Evolutionary conservation across 2,888 invertebrate genomes (phyloP), one percentile per base, ranked within the genome.

Genomic region (Xestia rhomboidea): DNA sequence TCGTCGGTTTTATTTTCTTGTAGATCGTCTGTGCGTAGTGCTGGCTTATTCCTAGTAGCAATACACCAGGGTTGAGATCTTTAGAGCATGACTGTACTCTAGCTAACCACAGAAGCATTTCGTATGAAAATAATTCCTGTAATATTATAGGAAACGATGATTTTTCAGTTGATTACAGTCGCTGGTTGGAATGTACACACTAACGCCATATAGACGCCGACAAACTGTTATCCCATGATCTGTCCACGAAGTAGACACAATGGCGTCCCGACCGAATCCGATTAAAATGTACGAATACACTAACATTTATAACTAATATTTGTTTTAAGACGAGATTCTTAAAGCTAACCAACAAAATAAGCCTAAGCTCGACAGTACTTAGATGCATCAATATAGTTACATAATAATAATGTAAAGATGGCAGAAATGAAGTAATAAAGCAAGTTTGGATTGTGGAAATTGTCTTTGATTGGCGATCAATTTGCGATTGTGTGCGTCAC

Each of bases 1-100:
- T 62, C n/a, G 24, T 0, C 11, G 41, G 41, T 82, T 77, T 63
- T 54, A 7, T 15, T 72, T 13, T 38, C 11, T 51, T 68, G 27
- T 51, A 30, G 60, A 13, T 27, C 6, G 1, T 68, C 1, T 30
- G 27, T 34, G 27, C 60, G 44, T 44, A 38, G 10, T 44, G n/a
- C 13, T 73, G 54, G 41, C 41, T 41, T 64, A 15, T 15, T 41
- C 0, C 15, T 4, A 41, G 64, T 18, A 41, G n/a, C 15, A 15
- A n/a, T 41, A 64, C 41, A 64, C n/a, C 8, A 1, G 34, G 21
- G 15, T 38, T 15, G 38, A 2, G 38, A 63, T n/a, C n/a, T 41
- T 63, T 41, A 41, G 18, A 18, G 4, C 8, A 21, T 62, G 30
- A 5, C 30, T 34, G 62, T 21, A 34, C 10, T 62, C 5, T 62